Conservation (phyloP, 1,140 invertebrate species). For the Caerostris darwini region DNA sequence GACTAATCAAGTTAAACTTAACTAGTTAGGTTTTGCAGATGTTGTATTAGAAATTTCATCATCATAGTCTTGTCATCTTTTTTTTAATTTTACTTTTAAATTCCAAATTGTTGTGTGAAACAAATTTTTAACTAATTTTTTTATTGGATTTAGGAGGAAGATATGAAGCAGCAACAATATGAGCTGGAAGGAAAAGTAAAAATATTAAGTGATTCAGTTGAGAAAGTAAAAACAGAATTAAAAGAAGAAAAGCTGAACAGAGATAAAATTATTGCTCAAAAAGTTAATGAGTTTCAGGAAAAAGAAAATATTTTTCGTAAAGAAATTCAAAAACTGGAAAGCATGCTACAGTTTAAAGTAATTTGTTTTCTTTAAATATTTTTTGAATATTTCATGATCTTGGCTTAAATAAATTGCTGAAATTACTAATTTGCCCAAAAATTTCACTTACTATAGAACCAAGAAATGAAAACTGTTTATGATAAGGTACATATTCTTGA, state of each 20-base stretch:
- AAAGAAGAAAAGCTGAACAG: conserved; percentile 50
- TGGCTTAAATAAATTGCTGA: no score
- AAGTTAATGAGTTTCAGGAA: conserved; percentile 19
- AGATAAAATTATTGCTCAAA: conserved; percentile 46
- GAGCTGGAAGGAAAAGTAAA: conserved; percentile 73
- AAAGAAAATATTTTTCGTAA: conserved; percentile 53
- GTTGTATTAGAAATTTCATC: no score
- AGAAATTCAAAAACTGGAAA: conserved; percentile 72
- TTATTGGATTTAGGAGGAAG: conserved; percentile 4
- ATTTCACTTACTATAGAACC: conserved; percentile 33
- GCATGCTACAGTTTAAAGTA: conserved; percentile 66
- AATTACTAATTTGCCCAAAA: no score
- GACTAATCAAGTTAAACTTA: no score
- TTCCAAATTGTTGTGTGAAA: neutral
- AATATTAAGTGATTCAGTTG: conserved; percentile 37
- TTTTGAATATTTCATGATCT: neutral
- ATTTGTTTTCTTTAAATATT: neutral
- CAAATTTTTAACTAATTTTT: neutral
- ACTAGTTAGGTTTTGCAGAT: no score
- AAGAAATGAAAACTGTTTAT: conserved; percentile 74
- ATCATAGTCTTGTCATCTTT: no score
- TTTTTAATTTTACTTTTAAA: no score
- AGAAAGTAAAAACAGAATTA: conserved; percentile 39
- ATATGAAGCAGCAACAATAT: conserved; percentile 50
- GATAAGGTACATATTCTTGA: conserved; percentile 45